These are phyloP conservation scores for Sylvicapra grimmia DNA, from an alignment of 2,113 vertebrate species.

Conservation along the genomic window DNA sequence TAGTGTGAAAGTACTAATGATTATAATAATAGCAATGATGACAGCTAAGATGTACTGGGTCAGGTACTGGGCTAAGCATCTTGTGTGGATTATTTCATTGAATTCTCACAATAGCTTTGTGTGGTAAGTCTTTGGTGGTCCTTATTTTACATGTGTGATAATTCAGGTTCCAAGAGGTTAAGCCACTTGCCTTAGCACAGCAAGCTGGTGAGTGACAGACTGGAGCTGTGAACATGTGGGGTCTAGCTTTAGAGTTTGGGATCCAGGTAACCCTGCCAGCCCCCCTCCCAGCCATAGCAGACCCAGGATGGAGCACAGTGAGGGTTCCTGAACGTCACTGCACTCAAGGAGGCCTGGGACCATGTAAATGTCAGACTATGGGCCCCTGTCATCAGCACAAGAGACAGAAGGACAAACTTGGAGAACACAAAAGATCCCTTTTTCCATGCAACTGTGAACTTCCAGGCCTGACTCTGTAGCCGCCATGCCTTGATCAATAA, in stretches of 20 bases:
- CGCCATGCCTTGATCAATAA: not conserved
- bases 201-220: not conserved
- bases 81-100: not conserved
- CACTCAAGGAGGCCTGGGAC: not conserved
- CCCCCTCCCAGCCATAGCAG: not conserved
- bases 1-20: not conserved
- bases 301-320: not conserved
- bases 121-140: not conserved
- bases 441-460: not conserved
- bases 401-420: not conserved
- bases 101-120: not conserved
- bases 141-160: not conserved
- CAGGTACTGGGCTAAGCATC: not conserved
- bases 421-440: not conserved
- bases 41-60: not conserved
- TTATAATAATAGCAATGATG: not conserved
- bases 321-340: not conserved
- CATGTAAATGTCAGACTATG: accelerated
- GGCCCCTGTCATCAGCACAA: not conserved
- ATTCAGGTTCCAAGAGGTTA: not conserved
- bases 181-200: not conserved
- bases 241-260: not conserved
- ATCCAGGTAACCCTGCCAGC: not conserved
- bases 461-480: not conserved
- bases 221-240: not conserved